phyloP scores from a whole-genome alignment of 2,888 invertebrate genomes.

The Caenorhabditis macrosperma region DNA sequence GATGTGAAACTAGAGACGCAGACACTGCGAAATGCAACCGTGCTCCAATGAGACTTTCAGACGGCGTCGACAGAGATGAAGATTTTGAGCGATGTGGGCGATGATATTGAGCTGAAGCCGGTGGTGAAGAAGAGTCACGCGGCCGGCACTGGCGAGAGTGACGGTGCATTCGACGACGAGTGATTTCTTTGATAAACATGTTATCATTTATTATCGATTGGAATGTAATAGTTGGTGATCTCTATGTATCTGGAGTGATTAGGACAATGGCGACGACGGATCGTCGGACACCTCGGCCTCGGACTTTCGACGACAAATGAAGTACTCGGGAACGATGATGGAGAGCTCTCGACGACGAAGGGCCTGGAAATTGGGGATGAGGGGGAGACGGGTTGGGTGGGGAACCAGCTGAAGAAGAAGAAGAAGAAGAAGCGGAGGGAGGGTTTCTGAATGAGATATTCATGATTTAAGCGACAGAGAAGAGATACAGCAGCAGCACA shows the following conservation, averaged over 20 bases:
- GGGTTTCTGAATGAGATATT: too few species aligned
- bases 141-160: slow-evolving; percentile 11
- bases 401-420: background rate
- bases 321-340: slow-evolving; percentile 69
- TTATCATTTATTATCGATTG: too few species aligned
- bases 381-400: too few species aligned
- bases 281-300: slow-evolving; percentile 43
- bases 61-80: slow-evolving; percentile 53
- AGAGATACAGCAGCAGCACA: too few species aligned
- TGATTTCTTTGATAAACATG: background rate
- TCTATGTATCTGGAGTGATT: too few species aligned
- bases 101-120: slow-evolving; percentile 54
- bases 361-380: slow-evolving; percentile 31
- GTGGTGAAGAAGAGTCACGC: slow-evolving; percentile 57
- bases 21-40: too few species aligned
- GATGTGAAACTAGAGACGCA: too few species aligned
- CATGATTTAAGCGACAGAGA: too few species aligned
- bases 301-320: slow-evolving; percentile 61
- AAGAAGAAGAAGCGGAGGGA: background rate
- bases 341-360: slow-evolving; percentile 63
- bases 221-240: too few species aligned
- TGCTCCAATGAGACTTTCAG: too few species aligned
- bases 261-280: slow-evolving; percentile 27
- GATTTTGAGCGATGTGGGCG: slow-evolving; percentile 46
- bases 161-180: slow-evolving; percentile 45